A percentile compares a stretch with the other conserved stretches of the same genome.
phyloP scores from a whole-genome alignment of 1,140 invertebrate genomes.

The Drosophila busckii region DNA sequence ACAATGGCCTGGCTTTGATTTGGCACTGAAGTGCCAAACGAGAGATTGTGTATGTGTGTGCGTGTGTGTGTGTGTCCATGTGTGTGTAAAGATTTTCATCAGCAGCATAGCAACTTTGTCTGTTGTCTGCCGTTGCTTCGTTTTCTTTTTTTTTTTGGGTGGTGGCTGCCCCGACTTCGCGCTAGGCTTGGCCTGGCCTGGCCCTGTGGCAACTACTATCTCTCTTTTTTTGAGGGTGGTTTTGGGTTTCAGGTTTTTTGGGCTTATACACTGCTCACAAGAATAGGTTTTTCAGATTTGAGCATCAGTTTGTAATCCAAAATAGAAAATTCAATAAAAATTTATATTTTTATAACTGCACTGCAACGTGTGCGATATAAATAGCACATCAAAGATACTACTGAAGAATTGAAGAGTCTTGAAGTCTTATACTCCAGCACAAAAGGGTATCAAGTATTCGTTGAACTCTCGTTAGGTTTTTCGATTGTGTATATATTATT shows the following conservation, averaged over 20 bases:
- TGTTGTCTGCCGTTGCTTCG: conserved; percentile 60
- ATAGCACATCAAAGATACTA: too few species aligned
- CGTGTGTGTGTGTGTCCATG: conserved; percentile 7
- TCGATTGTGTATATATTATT: not conserved
- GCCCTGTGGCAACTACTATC: conserved; percentile 19
- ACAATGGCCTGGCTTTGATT: conserved; percentile 64
- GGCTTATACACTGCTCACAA: conserved; percentile 7
- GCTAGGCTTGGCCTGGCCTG: conserved; percentile 9
- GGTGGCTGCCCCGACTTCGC: conserved; percentile 44
- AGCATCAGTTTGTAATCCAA: conserved; percentile 9
- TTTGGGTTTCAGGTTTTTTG: conserved; percentile 24
- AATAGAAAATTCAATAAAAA: too few species aligned
- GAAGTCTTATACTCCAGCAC: too few species aligned
- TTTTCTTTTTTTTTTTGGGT: conserved; percentile 62
- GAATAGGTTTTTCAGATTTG: conserved; percentile 6
- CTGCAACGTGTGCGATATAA: too few species aligned
- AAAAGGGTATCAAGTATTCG: too few species aligned
- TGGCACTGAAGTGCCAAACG: conserved; percentile 62
- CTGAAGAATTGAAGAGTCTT: too few species aligned
- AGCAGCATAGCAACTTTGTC: conserved; percentile 52
- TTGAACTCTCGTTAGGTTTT: too few species aligned
- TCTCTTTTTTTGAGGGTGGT: conserved; percentile 61
- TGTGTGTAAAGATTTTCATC: conserved; percentile 61
- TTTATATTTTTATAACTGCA: too few species aligned
- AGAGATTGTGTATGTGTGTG: too few species aligned